These are phyloP conservation scores for Anoplophora glabripennis DNA, from an alignment of 1,140 invertebrate species.

Conservation along the genomic window DNA sequence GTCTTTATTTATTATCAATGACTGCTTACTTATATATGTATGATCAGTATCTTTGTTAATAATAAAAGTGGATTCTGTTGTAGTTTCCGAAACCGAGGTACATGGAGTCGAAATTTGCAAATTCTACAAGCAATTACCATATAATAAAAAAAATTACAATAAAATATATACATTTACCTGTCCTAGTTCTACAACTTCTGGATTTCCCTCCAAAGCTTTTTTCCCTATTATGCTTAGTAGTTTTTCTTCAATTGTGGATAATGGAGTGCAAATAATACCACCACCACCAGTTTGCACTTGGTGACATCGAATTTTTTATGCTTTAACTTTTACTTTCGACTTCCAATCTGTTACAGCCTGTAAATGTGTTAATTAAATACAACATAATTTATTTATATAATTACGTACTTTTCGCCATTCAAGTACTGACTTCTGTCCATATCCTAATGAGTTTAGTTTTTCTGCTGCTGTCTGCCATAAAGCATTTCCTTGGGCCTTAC, in stretches of 20 bases:
- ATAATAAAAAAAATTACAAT: no score
- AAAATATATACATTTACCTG: neutral
- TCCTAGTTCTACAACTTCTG: neutral
- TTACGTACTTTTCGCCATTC: neutral
- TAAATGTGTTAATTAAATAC: neutral
- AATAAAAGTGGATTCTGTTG: no score
- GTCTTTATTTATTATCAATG: no score
- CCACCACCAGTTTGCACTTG: neutral
- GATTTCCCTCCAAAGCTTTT: neutral
- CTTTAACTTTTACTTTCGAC: no score
- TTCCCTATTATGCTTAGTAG: neutral
- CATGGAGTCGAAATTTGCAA: no score
- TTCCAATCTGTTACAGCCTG: neutral
- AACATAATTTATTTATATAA: neutral
- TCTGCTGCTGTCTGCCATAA: neutral
- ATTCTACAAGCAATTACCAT: no score
- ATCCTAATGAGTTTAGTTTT: neutral
- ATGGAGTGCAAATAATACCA: neutral
- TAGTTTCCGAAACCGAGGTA: no score
- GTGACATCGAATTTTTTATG: neutral
- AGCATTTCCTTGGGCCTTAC: neutral
- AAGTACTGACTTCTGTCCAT: neutral
- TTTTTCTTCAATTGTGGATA: neutral
- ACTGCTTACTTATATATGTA: no score
- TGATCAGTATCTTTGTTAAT: no score